Base-by-base conservation (phyloP, 2,888 invertebrate species). In the Syrphus vitripennis region DNA sequence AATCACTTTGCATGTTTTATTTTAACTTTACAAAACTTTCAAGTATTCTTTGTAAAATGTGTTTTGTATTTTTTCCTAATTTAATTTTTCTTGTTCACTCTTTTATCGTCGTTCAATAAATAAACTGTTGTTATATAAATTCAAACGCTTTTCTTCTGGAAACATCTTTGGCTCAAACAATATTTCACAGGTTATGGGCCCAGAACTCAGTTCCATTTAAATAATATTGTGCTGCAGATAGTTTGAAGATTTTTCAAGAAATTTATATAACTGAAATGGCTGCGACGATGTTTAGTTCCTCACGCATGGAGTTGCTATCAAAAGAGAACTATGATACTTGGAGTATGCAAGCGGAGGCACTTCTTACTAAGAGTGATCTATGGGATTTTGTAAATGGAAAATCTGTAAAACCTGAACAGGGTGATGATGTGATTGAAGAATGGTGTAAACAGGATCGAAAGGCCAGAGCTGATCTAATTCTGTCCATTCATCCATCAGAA, bases 381-480 rank as follows among this genome's bases (percentile, higher is more conserved):
- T 69, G 72, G 67, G 59, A 69, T 40, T 75, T 31, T 45, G 71
- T 82, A 0, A 70, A 48, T 65, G 65, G 71, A 16, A 24, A 21
- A n/a, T 42, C 16, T 16, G n/a, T 72, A 1, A 72, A 55, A 31
- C 69, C 69, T 14, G 3, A 9, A 24, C 34, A 16, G 19, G 40
- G n/a, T n/a, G 37, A 34, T 53, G 69, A 14, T 24, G 59, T 3
- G 19, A 19, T 29, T 45, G 53, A 0, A 4, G 24, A 55, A 24
- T 83, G 87, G 80, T 59, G 19, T 3, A 67, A 67, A n/a, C 50
- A 53, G 14, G 75, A 86, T 45, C 72, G 72, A 16, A 87, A 87
- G 19, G 84, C 82, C 14, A 87, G 29, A 40, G 79, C 83, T 29
- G 79, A 87, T 19, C 31, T 83, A 5, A 77, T 87, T 71, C n/a